Percentiles rank a stretch among this genome's conserved stretches.
These are phyloP conservation scores for Oscheius sp. DNA, from an alignment of 2,888 invertebrate genomes.

Conservation along the genomic window DNA sequence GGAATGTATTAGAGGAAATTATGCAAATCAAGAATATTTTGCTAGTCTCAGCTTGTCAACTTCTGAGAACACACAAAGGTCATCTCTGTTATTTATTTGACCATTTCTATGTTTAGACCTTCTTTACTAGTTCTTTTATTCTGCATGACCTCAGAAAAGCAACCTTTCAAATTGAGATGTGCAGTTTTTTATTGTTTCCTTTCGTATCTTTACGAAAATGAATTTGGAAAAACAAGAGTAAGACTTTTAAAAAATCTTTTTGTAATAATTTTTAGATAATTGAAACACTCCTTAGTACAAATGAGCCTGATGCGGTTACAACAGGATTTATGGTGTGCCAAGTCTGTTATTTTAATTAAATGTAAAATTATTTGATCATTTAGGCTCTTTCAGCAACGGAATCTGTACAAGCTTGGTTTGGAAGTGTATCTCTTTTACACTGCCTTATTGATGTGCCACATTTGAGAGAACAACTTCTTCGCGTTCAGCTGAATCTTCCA, in stretches of 20 bases:
- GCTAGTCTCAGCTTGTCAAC: conserved; percentile 74
- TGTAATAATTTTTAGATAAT: conserved; percentile 76
- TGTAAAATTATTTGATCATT: not conserved
- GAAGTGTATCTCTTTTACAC: conserved; percentile 88
- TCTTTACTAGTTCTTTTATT: conserved; percentile 91
- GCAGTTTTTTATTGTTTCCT: conserved; percentile 97
- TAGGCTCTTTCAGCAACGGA: conserved; percentile 51
- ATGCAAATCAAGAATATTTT: conserved; percentile 89
- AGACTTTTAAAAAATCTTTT: not conserved
- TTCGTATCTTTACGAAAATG: conserved; percentile 92
- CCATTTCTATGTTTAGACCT: too few species aligned
- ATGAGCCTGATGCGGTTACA: conserved; percentile 72
- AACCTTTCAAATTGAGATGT: conserved; percentile 86
- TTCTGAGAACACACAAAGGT: conserved; percentile 43
- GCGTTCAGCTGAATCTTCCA: conserved; percentile 88
- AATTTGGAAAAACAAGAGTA: conserved; percentile 76
- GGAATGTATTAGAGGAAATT: conserved; percentile 89
- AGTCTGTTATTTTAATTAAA: not conserved
- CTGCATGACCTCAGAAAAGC: conserved; percentile 99
- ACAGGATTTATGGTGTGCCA: conserved; percentile 46
- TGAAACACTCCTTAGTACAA: conserved; percentile 88
- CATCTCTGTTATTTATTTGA: conserved; percentile 28
- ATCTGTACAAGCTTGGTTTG: conserved; percentile 77
- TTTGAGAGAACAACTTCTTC: conserved; percentile 84
- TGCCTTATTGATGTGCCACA: conserved; percentile 80